phyloP scores from a whole-genome alignment of 2,888 invertebrate genomes.

The Drosophila barbarae region DNA sequence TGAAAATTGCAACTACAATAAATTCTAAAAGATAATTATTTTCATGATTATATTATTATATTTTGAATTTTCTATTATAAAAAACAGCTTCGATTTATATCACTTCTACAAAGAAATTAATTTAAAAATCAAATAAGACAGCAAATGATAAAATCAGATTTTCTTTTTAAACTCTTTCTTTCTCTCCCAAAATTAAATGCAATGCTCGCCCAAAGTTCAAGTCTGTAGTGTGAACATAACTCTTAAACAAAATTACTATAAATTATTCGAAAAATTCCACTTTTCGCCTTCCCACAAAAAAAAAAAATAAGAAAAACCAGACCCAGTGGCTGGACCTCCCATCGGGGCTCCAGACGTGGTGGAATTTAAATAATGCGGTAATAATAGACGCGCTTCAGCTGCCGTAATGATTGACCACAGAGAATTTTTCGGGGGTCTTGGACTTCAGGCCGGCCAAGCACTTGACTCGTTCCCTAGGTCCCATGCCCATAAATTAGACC shows the following conservation, averaged over 20 bases:
- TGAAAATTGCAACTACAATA: no score
- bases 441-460: slow-evolving; percentile 30
- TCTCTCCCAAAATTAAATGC: slow-evolving; percentile 53
- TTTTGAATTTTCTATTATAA: no score
- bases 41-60: no score
- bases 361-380: slow-evolving; percentile 75
- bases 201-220: slow-evolving; percentile 45
- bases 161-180: neutral
- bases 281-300: slow-evolving; percentile 61
- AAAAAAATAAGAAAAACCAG: neutral
- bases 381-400: slow-evolving; percentile 75
- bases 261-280: slow-evolving; percentile 74
- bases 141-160: no score
- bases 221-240: slow-evolving; percentile 75
- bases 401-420: slow-evolving; percentile 56
- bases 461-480: slow-evolving; percentile 50
- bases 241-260: slow-evolving; percentile 74
- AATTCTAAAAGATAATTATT: no score
- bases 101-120: no score
- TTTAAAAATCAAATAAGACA: no score
- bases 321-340: slow-evolving; percentile 21
- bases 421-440: slow-evolving; percentile 16
- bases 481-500: slow-evolving; percentile 54
- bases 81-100: no score
- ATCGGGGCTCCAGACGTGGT: slow-evolving; percentile 31